A percentile compares a stretch with the other conserved stretches of the same genome.
phyloP scores from a whole-genome alignment of 1,140 invertebrate species.

The Drosophila rhopaloa region DNA sequence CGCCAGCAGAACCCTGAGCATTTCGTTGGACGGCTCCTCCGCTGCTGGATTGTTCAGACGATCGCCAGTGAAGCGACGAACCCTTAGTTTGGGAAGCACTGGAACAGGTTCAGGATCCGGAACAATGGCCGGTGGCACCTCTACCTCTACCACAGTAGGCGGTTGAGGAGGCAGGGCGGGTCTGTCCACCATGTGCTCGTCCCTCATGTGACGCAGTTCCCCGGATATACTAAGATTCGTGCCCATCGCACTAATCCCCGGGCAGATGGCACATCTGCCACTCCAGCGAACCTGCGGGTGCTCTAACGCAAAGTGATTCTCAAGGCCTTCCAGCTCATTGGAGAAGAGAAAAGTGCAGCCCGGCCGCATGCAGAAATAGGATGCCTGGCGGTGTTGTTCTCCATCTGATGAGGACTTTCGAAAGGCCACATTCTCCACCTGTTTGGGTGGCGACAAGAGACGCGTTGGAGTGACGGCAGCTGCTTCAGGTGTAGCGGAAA shows the following conservation, averaged over 20 bases:
- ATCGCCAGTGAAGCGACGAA: conserved; percentile 68
- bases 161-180: background rate
- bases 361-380: conserved; percentile 53
- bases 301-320: conserved; percentile 57
- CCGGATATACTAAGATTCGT: background rate
- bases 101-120: background rate
- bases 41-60: conserved; percentile 4
- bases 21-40: conserved; percentile 4
- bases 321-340: conserved; percentile 57
- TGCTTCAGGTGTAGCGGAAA: background rate
- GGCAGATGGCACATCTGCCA: conserved; percentile 55
- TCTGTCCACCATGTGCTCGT: conserved; percentile 19
- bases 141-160: background rate
- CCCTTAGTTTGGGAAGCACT: conserved; percentile 36
- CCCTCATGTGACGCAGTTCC: conserved; percentile 51
- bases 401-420: conserved; percentile 4
- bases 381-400: background rate
- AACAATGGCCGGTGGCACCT: background rate
- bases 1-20: conserved; percentile 34
- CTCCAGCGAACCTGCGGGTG: conserved; percentile 57
- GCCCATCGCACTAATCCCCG: background rate
- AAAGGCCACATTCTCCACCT: conserved; percentile 59
- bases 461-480: background rate
- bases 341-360: conserved; percentile 63
- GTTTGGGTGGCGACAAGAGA: background rate